These are phyloP conservation scores for Hemistola chrysoprasaria DNA, from an alignment of 2,888 invertebrate genomes.

Conservation along the genomic window DNA sequence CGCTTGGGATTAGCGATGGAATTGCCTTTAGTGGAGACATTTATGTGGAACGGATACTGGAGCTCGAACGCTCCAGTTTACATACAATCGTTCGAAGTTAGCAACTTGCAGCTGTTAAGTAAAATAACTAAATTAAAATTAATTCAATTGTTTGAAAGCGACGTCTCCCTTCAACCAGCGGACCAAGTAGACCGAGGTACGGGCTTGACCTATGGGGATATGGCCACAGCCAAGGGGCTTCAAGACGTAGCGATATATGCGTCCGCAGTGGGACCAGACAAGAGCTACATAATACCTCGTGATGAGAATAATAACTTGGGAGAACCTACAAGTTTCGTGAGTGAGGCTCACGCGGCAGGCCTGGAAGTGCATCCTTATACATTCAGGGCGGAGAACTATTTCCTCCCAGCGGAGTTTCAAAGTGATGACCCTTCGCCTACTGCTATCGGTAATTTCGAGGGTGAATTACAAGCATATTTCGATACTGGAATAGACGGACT, in stretches of 20 bases:
- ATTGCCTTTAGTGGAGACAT: slow-evolving; percentile 48
- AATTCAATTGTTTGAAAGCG: slow-evolving; percentile 55
- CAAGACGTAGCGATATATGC: slow-evolving; percentile 63
- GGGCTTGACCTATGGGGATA: slow-evolving; percentile 56
- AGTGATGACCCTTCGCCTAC: slow-evolving; percentile 36
- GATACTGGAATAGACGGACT: slow-evolving; percentile 67
- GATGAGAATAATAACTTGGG: slow-evolving; percentile 50
- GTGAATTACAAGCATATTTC: slow-evolving; percentile 59
- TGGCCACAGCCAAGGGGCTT: slow-evolving; percentile 64
- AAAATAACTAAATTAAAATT: slow-evolving; percentile 56
- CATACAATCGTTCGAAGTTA: slow-evolving; percentile 72
- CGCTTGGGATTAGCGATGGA: slow-evolving; percentile 60
- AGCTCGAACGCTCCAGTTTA: slow-evolving; percentile 53
- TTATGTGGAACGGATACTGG: slow-evolving; percentile 59
- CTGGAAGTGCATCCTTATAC: slow-evolving; percentile 71
- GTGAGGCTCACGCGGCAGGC: slow-evolving; percentile 58
- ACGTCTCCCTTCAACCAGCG: slow-evolving; percentile 45
- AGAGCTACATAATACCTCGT: slow-evolving; percentile 64
- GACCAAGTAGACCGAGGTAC: slow-evolving; percentile 54
- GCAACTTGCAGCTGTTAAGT: slow-evolving; percentile 61
- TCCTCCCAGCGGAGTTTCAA: slow-evolving; percentile 58
- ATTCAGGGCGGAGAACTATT: slow-evolving; percentile 67
- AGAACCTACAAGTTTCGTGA: slow-evolving; percentile 55
- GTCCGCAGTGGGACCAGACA: slow-evolving; percentile 67
- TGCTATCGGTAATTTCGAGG: slow-evolving; percentile 51